Base-by-base conservation (phyloP, 2,797 vertebrate species). In the Pampus argenteus region DNA sequence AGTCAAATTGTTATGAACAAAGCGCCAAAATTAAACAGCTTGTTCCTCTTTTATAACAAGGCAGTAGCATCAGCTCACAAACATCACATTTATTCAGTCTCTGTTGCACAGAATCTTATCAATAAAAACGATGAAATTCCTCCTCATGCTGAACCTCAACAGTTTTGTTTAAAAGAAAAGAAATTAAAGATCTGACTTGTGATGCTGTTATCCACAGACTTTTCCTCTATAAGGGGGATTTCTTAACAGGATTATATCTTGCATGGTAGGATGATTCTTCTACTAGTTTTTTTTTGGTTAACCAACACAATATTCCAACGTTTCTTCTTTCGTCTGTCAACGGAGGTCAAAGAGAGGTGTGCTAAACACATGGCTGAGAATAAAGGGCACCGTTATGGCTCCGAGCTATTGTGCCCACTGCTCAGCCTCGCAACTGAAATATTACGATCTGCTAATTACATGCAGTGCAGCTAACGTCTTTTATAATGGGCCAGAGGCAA, bases 401-500 rank as follows among this genome's bases (percentile, higher is more conserved):
- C 18, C 1, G 22, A 81, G 78, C 76, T 78, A 68, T 72, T 66
- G 65, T 71, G 66, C 78, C 66, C 55, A 54, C 70, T 56, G 69
- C 57, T 84, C 76, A 69, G 75, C 55, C 51, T 68, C n/a, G 25
- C 57, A 66, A 71, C 74, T 78, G 65, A 52, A 77, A 65, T 50
- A 66, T 81, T 89, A 83, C 49, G 61, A 84, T 78, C 84, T 73
- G 77, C 78, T 88, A 81, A 88, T 89, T 72, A 52, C 83, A 89
- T 61, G 66, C 88, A 83, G 85, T 2, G 54, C 64, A 54, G 64
- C 54, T 45, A 8, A 60, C 29, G 45, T 62, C 38, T 58, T 81
- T 86, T 79, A 74, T 28, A 75, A 59, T 28, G 20, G 29, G 76
- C 84, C 76, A 66, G 76, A 78, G 85, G 73, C 72, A 26, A 28